Evolutionary conservation across 1,140 invertebrate species (phyloP), one percentile per base, ranked within the genome.

Genomic region (Drosophila seguyi): DNA sequence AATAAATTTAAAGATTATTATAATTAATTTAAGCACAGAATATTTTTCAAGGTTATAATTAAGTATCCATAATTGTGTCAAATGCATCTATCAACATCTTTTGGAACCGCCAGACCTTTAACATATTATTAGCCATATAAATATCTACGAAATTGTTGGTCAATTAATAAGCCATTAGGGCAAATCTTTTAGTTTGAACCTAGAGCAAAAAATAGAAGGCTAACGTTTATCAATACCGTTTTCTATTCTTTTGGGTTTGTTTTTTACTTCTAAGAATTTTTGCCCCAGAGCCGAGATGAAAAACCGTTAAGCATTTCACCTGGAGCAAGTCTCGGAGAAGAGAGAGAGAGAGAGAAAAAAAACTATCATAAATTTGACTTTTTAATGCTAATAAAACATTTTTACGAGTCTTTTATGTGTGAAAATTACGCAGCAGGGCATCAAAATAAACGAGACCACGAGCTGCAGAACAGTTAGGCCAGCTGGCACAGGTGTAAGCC

Each of bases 331-430:
- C 53, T 60, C 27, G 29, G 29, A 6, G 55, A 39, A 86, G 34
- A 60, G 11, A 18, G 6, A 53, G 13, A 27, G n/a, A n/a, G n/a
- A 47, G 10, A 11, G 31, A 11, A 7, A 10, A n/a, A 76, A 56
- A 75, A 83, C 71, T 45, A 80, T 66, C 73, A 84, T 88, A 90
- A 90, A 88, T 88, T 88, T 79, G 66, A 90, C 77, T 88, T 90
- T 88, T 90, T 90, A 88, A 88, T 88, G 85, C 79, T 83, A 81
- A 81, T 84, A 83, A 81, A 85, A 75, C 77, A 85, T 68, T 81
- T 81, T 88, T 48, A 90, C 77, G 74, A 66, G 44, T 75, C 71
- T 90, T 90, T 88, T 90, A 88, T 85, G 85, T 88, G 85, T 88
- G 85, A 88, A 88, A 90, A 90, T 85, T 67, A 80, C 68, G 78